Evolutionary conservation across 2,113 vertebrate genomes (phyloP).

Genomic region (Budorcas taxicolor): DNA sequence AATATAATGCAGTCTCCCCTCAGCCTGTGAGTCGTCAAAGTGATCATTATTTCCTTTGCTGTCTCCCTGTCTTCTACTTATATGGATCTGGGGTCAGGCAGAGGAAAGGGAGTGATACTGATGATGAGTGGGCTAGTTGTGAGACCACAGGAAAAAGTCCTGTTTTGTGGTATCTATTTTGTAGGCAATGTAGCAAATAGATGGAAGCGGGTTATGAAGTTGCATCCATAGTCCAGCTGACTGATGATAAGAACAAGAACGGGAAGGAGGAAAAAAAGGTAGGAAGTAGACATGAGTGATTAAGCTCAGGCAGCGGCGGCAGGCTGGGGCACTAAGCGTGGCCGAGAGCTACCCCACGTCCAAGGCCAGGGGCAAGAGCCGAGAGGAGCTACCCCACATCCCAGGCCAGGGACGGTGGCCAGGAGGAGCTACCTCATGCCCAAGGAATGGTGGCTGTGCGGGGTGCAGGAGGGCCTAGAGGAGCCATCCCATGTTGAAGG

Average conservation of each 20-base stretch:
- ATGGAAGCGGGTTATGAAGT: neutral
- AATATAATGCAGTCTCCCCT: too few species aligned
- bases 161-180: neutral
- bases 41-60: neutral
- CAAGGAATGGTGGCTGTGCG: too few species aligned
- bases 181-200: neutral
- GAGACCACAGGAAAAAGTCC: neutral
- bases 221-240: neutral
- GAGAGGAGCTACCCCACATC: too few species aligned
- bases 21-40: neutral
- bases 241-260: neutral
- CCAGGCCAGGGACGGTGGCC: too few species aligned
- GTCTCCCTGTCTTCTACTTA: neutral
- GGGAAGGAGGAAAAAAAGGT: neutral
- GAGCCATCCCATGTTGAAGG: too few species aligned
- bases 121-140: neutral
- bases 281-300: neutral
- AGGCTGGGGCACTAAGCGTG: too few species aligned
- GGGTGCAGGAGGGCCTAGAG: too few species aligned
- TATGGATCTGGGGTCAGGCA: neutral
- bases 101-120: neutral
- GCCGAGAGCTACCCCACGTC: too few species aligned
- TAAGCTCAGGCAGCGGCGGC: too few species aligned
- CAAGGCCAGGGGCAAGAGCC: too few species aligned
- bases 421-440: too few species aligned